Evolutionary conservation across 2,113 vertebrate species (phyloP).

Genomic region (Microcebus jonahi): DNA sequence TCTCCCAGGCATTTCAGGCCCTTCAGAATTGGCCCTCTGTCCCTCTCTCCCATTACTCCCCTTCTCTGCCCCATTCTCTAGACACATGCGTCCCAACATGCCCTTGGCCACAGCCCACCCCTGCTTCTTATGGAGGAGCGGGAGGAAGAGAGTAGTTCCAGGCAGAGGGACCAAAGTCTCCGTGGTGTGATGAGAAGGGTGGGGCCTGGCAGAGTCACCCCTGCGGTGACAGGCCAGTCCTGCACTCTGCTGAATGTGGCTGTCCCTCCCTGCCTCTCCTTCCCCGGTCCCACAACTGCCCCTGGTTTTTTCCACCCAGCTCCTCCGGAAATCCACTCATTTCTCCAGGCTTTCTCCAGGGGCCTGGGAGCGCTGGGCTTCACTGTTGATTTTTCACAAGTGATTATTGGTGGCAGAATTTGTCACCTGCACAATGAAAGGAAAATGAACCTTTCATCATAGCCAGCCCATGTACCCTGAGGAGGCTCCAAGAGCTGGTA

Average conservation of each 20-base stretch:
- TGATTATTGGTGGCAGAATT: slow-evolving; percentile 81
- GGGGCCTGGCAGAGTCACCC: rapidly evolving
- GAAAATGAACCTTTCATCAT: slow-evolving; percentile 83
- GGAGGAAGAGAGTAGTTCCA: too few relatives aligned
- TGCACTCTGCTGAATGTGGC: not conserved
- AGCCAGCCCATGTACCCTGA: slow-evolving; percentile 63
- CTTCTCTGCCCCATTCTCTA: too few relatives aligned
- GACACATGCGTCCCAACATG: not conserved
- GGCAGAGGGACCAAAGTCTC: not conserved
- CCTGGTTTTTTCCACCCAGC: not conserved
- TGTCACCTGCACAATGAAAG: slow-evolving; percentile 81
- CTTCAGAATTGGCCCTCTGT: not conserved
- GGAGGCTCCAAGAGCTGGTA: not conserved
- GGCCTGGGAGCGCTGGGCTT: slow-evolving; percentile 71
- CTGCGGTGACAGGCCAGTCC: not conserved
- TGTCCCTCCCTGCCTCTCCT: not conserved
- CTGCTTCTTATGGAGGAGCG: not conserved
- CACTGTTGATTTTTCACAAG: slow-evolving; percentile 85
- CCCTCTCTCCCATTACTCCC: not conserved
- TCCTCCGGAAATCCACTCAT: slow-evolving; percentile 62
- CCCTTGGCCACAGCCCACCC: not conserved
- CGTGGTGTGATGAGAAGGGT: rapidly evolving
- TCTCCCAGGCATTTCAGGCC: not conserved
- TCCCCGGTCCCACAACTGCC: not conserved
- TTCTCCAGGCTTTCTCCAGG: not conserved